phyloP scores from a whole-genome alignment of 2,797 vertebrate species.

The Xiphophorus birchmanni region DNA sequence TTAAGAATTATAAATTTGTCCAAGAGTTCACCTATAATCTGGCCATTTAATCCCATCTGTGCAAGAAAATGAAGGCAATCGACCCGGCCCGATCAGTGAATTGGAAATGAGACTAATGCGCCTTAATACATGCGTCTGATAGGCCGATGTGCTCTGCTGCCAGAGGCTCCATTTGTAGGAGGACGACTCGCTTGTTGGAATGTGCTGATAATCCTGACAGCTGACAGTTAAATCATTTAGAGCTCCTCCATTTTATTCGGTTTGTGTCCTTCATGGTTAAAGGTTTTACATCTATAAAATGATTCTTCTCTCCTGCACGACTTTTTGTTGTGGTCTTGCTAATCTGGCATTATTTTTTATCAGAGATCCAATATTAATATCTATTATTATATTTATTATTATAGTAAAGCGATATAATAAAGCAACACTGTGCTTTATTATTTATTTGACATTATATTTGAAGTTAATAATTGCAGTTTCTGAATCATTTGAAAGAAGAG shows the following conservation, averaged over 20 bases:
- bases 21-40: conserved; percentile 71
- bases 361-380: no score
- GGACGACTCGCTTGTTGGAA: conserved; percentile 49
- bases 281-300: conserved; percentile 36
- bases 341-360: conserved; percentile 5
- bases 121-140: conserved; percentile 59
- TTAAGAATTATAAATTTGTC: conserved; percentile 49
- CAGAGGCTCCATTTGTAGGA: conserved; percentile 64
- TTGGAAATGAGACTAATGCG: conserved; percentile 75
- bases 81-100: conserved; percentile 66
- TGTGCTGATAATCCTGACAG: conserved; percentile 51
- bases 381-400: no score
- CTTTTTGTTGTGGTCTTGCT: conserved; percentile 5
- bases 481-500: no score
- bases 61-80: conserved; percentile 65
- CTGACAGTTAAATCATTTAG: conserved; percentile 29
- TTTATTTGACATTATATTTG: no score
- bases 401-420: no score
- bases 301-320: not conserved
- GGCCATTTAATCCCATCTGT: conserved; percentile 71
- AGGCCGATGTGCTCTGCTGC: conserved; percentile 59
- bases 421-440: no score
- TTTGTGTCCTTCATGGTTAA: conserved; percentile 44
- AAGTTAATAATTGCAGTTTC: no score
- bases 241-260: conserved; percentile 10